Percentiles rank a stretch among this genome's conserved stretches.
phyloP scores from a whole-genome alignment of 2,113 vertebrate genomes.

The Apteryx mantelli region DNA sequence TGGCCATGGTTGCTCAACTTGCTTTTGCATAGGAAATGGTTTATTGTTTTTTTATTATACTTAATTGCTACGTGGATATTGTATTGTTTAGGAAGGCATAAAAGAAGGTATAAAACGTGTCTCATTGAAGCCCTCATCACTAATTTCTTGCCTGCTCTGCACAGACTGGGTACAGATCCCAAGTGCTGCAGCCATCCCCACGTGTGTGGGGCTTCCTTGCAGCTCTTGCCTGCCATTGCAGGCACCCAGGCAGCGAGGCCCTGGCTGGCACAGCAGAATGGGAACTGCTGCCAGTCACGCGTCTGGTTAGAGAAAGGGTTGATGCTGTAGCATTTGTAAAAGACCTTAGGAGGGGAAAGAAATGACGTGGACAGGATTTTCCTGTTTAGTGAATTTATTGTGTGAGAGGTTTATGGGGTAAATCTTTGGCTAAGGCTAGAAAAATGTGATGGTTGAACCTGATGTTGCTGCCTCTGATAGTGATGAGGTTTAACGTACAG shows the following conservation, averaged over 20 bases:
- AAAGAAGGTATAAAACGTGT: not conserved
- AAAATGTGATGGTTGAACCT: not conserved
- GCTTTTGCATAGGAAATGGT: fast-evolving
- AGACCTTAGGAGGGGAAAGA: not conserved
- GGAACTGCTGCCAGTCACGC: not conserved
- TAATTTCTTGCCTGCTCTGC: not conserved
- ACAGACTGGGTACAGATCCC: not conserved
- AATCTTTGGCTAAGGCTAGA: not conserved
- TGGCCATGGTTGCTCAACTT: not conserved
- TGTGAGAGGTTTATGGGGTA: not conserved
- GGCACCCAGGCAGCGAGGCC: not conserved
- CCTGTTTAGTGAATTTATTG: not conserved
- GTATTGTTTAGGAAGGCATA: not conserved
- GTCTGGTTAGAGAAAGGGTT: not conserved
- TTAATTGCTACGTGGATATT: not conserved
- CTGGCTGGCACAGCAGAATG: not conserved
- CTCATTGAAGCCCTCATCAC: not conserved
- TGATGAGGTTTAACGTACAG: fast-evolving
- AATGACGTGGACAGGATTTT: not conserved
- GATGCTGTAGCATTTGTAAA: not conserved
- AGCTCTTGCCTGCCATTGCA: not conserved
- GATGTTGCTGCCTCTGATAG: not conserved
- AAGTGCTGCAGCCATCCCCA: not conserved
- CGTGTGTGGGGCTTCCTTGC: fast-evolving
- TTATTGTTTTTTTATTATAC: not conserved